A percentile compares a stretch with the other conserved stretches of the same genome.
These are phyloP conservation scores for Tortricodes alternella DNA, from an alignment of 2,888 invertebrate genomes.

Conservation along the genomic window DNA sequence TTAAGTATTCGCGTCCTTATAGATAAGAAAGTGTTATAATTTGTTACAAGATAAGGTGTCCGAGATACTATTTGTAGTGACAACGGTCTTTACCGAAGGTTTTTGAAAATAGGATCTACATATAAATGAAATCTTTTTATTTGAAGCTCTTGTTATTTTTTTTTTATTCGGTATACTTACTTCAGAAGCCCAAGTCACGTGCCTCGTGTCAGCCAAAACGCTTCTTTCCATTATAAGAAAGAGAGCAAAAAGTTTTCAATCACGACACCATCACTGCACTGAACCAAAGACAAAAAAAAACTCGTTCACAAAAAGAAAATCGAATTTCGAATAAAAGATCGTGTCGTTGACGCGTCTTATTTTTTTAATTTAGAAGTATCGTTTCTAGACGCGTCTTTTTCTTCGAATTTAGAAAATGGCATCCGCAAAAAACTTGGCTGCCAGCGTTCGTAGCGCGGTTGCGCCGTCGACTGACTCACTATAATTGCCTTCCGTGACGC, in stretches of 20 bases:
- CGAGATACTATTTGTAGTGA: no score
- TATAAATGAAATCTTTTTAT: neutral
- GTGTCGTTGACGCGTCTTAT: slow-evolving; percentile 49
- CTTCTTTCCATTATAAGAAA: slow-evolving; percentile 73
- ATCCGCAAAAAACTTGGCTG: slow-evolving; percentile 63
- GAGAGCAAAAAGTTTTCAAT: slow-evolving; percentile 45
- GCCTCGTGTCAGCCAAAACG: slow-evolving; percentile 69
- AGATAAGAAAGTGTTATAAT: no score
- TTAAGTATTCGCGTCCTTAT: no score
- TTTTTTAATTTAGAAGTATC: slow-evolving; percentile 54
- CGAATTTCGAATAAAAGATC: slow-evolving; percentile 49
- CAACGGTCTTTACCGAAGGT: no score
- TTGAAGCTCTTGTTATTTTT: neutral
- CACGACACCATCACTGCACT: slow-evolving; percentile 69
- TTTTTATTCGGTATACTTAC: slow-evolving; percentile 70
- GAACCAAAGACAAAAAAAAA: slow-evolving; percentile 41
- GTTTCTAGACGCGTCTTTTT: slow-evolving; percentile 43
- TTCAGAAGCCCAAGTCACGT: slow-evolving; percentile 76
- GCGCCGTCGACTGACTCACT: slow-evolving; percentile 62
- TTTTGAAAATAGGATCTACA: no score
- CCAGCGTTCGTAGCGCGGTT: slow-evolving; percentile 55
- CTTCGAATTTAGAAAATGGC: slow-evolving; percentile 65
- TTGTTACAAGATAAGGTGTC: no score
- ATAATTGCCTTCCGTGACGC: slow-evolving; percentile 48
- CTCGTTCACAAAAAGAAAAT: slow-evolving; percentile 42